phyloP scores from a whole-genome alignment of 2,888 invertebrate species.

The Dugesia japonica region DNA sequence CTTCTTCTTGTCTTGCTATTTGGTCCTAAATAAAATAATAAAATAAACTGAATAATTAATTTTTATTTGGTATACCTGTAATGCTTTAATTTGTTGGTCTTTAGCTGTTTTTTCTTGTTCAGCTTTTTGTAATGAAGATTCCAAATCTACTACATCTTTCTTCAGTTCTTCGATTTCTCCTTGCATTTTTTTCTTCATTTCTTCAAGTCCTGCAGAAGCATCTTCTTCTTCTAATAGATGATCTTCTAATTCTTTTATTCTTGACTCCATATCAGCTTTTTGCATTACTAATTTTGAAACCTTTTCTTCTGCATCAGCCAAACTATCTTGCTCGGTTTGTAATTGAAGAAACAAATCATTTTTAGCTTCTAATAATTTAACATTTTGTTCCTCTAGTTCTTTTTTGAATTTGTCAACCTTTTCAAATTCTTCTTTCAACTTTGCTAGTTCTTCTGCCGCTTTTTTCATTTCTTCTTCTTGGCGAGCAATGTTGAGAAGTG shows the following conservation, averaged over 20 bases:
- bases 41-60: neutral
- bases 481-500: slow-evolving; percentile 91
- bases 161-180: slow-evolving; percentile 80
- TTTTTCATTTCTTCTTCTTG: slow-evolving; percentile 95
- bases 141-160: slow-evolving; percentile 91
- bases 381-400: slow-evolving; percentile 80
- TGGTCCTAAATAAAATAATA: slow-evolving; percentile 29
- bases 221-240: slow-evolving; percentile 91
- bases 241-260: slow-evolving; percentile 85
- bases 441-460: slow-evolving; percentile 82
- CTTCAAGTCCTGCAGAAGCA: slow-evolving; percentile 78
- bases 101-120: slow-evolving; percentile 36
- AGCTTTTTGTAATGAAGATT: slow-evolving; percentile 45
- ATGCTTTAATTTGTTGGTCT: slow-evolving; percentile 36
- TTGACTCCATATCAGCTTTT: slow-evolving; percentile 79
- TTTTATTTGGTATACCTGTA: slow-evolving; percentile 26
- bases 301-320: slow-evolving; percentile 78
- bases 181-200: slow-evolving; percentile 87
- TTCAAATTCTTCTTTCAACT: slow-evolving; percentile 79
- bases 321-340: slow-evolving; percentile 79
- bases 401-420: slow-evolving; percentile 88
- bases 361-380: slow-evolving; percentile 81
- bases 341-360: slow-evolving; percentile 68
- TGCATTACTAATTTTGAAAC: slow-evolving; percentile 79
- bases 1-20: slow-evolving; percentile 70